These are phyloP conservation scores for Choloepus didactylus DNA, from an alignment of 2,797 vertebrate species.

Conservation along the genomic window DNA sequence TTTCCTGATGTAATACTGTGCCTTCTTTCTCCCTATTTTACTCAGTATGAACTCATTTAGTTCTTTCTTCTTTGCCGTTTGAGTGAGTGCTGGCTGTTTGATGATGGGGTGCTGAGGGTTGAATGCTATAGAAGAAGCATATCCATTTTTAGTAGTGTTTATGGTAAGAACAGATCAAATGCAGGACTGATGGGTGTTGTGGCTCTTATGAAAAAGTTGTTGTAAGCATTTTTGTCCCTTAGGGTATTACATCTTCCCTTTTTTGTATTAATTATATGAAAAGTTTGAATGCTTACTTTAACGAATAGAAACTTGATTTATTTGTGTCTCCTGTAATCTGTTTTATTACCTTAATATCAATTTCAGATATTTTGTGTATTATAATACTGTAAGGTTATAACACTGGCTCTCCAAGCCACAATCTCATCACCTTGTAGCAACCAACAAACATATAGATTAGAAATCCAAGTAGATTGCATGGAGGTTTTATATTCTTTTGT, in stretches of 20 bases:
- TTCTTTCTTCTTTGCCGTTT: not conserved
- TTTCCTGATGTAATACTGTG: not conserved
- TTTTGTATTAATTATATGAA: not conserved
- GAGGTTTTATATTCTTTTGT: slow-evolving; percentile 45
- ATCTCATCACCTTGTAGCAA: slow-evolving; percentile 28
- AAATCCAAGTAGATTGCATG: slow-evolving; percentile 54
- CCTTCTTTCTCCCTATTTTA: not conserved
- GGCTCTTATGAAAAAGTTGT: not conserved
- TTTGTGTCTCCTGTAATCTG: slow-evolving; percentile 33
- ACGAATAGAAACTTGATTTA: not conserved
- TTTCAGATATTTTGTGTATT: not conserved
- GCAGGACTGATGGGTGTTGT: not conserved
- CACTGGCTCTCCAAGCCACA: not conserved
- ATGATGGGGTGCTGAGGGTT: not conserved
- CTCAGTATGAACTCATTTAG: not conserved
- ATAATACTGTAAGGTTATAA: slow-evolving; percentile 3
- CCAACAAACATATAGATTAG: slow-evolving; percentile 62
- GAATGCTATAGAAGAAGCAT: accelerated
- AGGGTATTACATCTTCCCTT: not conserved
- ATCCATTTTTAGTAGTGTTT: not conserved
- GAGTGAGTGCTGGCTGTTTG: not conserved
- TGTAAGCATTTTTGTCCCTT: not conserved
- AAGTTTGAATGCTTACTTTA: slow-evolving; percentile 46
- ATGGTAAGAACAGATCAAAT: not conserved
- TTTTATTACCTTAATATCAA: slow-evolving; percentile 21